phyloP scores from a whole-genome alignment of 1,140 invertebrate genomes.

The Arctopsyche grandis region DNA sequence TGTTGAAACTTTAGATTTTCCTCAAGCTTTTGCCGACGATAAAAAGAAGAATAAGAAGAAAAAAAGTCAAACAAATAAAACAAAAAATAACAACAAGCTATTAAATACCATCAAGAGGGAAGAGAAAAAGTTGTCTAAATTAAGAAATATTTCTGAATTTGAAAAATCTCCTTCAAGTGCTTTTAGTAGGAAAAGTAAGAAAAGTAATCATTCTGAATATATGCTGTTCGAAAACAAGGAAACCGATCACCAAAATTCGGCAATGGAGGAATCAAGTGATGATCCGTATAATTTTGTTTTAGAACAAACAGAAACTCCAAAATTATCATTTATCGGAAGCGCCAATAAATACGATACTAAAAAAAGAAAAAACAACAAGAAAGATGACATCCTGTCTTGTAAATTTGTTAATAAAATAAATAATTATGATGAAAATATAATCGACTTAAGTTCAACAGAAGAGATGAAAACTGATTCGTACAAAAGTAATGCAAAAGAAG shows the following conservation, averaged over 20 bases:
- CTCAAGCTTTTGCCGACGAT: background rate
- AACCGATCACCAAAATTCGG: background rate
- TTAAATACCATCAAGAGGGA: too few species aligned
- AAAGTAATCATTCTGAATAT: background rate
- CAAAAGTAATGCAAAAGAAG: background rate
- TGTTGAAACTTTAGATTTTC: background rate
- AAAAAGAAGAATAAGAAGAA: slow-evolving; percentile 30
- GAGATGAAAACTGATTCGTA: background rate
- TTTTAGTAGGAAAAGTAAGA: background rate
- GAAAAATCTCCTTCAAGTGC: background rate
- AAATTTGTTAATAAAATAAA: too few species aligned
- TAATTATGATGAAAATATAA: background rate
- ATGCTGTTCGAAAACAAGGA: background rate
- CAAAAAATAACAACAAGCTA: too few species aligned
- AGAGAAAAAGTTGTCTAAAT: too few species aligned
- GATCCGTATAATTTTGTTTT: slow-evolving; percentile 16
- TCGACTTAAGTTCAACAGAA: background rate
- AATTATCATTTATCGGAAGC: background rate
- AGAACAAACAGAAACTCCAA: background rate
- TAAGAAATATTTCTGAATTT: background rate
- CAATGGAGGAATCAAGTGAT: background rate
- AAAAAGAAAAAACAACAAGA: background rate
- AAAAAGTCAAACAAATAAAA: background rate
- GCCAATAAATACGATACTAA: background rate
- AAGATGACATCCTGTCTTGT: background rate